These are phyloP conservation scores for Clarias magur DNA, from an alignment of 2,113 vertebrate genomes.

Conservation along the genomic window DNA sequence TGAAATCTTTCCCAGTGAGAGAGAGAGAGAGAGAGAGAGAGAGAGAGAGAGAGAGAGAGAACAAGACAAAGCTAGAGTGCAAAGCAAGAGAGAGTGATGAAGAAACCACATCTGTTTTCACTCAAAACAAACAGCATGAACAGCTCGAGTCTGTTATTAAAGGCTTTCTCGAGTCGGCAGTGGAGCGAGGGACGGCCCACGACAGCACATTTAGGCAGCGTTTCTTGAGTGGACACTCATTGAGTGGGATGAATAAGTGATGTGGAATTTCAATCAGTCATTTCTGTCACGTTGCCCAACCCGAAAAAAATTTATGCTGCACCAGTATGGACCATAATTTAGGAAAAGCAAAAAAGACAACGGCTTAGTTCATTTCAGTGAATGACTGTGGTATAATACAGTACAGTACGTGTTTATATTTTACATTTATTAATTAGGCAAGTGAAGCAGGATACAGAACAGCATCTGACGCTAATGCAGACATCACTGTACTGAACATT, in stretches of 20 bases:
- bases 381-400: neutral
- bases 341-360: conserved; percentile 37
- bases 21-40: conserved; percentile 29
- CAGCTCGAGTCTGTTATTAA: conserved; percentile 71
- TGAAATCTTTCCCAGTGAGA: conserved; percentile 57
- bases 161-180: conserved; percentile 70
- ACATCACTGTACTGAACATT: neutral
- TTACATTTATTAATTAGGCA: conserved; percentile 10
- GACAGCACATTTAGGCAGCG: conserved; percentile 65
- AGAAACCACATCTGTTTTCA: conserved; percentile 79
- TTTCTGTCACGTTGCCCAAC: conserved; percentile 55
- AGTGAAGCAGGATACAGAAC: neutral
- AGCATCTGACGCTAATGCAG: neutral
- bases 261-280: conserved; percentile 73
- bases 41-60: conserved; percentile 19
- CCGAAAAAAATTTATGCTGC: conserved; percentile 32
- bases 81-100: conserved; percentile 36
- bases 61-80: conserved; percentile 9
- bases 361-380: conserved; percentile 10
- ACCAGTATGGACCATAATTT: conserved; percentile 43
- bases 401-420: neutral
- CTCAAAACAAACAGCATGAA: conserved; percentile 75
- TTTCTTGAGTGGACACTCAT: conserved; percentile 67
- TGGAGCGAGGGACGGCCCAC: conserved; percentile 65
- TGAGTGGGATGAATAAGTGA: conserved; percentile 67